These are phyloP conservation scores for Crotalus viridis DNA, from an alignment of 2,113 vertebrate species.

Conservation along the genomic window DNA sequence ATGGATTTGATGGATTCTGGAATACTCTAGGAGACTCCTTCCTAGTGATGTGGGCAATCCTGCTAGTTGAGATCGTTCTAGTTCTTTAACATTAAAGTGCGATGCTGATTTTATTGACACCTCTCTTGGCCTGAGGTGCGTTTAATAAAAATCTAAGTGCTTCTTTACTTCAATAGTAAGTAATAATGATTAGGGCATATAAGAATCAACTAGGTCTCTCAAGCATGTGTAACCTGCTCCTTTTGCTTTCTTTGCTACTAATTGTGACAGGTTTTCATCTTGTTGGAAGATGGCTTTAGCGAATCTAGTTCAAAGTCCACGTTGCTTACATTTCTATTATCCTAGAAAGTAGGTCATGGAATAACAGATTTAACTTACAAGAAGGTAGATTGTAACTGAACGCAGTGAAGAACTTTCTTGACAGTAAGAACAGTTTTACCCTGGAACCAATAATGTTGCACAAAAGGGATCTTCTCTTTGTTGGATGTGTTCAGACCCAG, in stretches of 20 bases:
- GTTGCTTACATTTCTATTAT: background rate
- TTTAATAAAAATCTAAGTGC: no score
- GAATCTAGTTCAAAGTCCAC: background rate
- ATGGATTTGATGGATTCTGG: no score
- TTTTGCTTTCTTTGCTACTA: rapidly evolving
- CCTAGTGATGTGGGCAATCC: background rate
- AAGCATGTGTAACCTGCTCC: background rate
- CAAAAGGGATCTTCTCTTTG: background rate
- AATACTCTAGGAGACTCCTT: background rate
- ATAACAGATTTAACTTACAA: background rate
- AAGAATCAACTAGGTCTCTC: background rate
- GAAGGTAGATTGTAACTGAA: background rate
- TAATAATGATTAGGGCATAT: rapidly evolving
- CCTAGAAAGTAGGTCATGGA: background rate
- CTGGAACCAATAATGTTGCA: background rate
- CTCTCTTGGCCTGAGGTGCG: background rate
- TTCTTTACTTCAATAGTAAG: rapidly evolving
- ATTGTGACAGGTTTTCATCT: rapidly evolving
- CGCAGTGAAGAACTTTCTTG: background rate
- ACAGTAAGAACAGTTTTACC: background rate
- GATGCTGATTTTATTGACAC: background rate
- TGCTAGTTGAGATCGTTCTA: background rate
- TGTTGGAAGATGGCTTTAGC: rapidly evolving
- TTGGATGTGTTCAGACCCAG: background rate
- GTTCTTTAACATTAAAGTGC: rapidly evolving